These are phyloP conservation scores for Polymixis lichenea DNA, from an alignment of 2,888 invertebrate genomes.

Conservation along the genomic window DNA sequence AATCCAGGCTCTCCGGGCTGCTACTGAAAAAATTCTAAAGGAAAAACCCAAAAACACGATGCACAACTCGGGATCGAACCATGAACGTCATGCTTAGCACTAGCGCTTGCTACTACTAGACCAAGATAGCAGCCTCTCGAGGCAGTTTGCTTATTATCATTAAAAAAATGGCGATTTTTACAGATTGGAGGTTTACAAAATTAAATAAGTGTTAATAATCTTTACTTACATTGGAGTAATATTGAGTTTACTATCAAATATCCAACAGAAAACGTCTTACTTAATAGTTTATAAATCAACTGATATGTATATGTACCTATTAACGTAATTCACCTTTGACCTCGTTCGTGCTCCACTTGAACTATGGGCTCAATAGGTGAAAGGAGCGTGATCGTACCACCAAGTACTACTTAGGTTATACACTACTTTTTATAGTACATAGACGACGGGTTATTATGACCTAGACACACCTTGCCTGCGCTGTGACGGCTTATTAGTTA, in stretches of 20 bases:
- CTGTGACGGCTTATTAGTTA: constrained; percentile 5
- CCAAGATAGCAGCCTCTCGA: no score
- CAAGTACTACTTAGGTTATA: constrained; percentile 51
- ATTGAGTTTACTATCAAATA: constrained; percentile 18
- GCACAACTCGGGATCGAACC: no score
- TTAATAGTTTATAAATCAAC: constrained; percentile 41
- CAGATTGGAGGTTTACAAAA: neutral
- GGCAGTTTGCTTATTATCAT: neutral
- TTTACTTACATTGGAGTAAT: neutral
- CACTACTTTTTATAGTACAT: constrained; percentile 41
- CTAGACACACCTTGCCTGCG: constrained; percentile 48
- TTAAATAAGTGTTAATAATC: constrained; percentile 10
- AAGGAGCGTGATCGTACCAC: constrained; percentile 74
- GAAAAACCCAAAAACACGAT: no score
- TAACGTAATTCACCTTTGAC: constrained; percentile 81
- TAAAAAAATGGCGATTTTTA: neutral
- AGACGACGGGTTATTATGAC: constrained; percentile 45
- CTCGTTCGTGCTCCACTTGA: constrained; percentile 81
- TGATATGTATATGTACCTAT: constrained; percentile 36
- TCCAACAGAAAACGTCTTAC: constrained; percentile 16
- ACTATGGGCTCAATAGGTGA: constrained; percentile 81
- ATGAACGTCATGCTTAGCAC: no score
- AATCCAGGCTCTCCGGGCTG: no score
- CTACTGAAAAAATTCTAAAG: no score
- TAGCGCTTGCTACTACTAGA: no score